phyloP scores from a whole-genome alignment of 2,797 vertebrate species.

The Anguilla megastoma region DNA sequence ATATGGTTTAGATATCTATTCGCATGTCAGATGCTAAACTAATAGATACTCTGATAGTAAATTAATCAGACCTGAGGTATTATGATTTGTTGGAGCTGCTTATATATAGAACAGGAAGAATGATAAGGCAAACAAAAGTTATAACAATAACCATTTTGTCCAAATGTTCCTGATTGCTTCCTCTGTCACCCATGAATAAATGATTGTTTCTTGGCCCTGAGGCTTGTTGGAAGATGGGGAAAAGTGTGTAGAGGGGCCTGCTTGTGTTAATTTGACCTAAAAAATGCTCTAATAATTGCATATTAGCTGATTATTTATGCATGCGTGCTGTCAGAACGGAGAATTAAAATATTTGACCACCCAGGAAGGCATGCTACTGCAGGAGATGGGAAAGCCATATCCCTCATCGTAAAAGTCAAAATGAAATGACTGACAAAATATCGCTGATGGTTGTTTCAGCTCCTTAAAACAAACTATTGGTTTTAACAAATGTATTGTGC shows the following conservation, averaged over 20 bases:
- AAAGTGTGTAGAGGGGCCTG: background rate
- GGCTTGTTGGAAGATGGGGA: background rate
- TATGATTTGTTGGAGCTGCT: background rate
- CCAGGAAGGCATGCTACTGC: too few species aligned
- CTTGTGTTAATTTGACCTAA: background rate
- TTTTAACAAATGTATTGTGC: too few species aligned
- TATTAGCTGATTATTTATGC: background rate
- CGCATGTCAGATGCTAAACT: background rate
- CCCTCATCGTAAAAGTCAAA: too few species aligned
- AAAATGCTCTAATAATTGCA: background rate
- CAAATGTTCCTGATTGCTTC: background rate
- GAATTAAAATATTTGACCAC: background rate
- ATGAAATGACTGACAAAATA: too few species aligned
- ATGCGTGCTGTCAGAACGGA: background rate
- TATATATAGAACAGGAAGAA: background rate
- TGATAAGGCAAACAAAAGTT: background rate
- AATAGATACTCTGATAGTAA: background rate
- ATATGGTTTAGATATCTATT: constrained; percentile 34
- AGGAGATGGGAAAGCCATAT: too few species aligned
- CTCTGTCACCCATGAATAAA: background rate
- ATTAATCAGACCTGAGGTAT: background rate
- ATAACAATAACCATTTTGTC: background rate
- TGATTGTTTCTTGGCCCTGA: background rate
- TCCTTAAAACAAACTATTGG: too few species aligned
- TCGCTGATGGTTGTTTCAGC: too few species aligned